Evolutionary conservation across 2,888 invertebrate species (phyloP).

Genomic region (Eupithecia exiguata): DNA sequence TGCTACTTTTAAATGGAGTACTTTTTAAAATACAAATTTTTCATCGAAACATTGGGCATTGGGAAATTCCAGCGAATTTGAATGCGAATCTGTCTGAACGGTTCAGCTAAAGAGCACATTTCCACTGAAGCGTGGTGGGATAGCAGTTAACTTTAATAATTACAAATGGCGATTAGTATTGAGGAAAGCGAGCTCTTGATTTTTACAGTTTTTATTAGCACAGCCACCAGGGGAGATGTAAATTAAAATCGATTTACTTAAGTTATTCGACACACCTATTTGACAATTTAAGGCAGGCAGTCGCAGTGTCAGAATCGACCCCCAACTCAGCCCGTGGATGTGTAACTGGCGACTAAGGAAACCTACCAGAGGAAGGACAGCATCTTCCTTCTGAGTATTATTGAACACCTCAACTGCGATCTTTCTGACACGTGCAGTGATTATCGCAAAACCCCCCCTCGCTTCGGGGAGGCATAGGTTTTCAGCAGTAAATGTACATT

Average conservation of each 20-base stretch:
- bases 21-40: slow-evolving; percentile 3
- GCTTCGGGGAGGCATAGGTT: background rate
- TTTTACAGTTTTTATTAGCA: background rate
- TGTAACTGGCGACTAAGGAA: background rate
- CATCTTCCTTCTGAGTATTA: background rate
- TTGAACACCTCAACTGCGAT: background rate
- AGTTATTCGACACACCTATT: background rate
- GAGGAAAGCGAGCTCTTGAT: background rate
- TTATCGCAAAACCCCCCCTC: background rate
- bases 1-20: slow-evolving; percentile 1
- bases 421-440: background rate
- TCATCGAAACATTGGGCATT: slow-evolving; percentile 5
- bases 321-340: background rate
- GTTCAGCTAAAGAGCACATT: background rate
- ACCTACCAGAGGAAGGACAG: no score
- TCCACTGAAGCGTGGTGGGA: background rate
- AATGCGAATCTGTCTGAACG: background rate
- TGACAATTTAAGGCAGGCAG: background rate
- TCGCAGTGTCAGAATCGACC: background rate
- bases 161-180: background rate
- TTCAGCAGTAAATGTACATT: background rate
- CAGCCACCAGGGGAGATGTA: background rate
- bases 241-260: background rate
- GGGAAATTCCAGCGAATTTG: background rate
- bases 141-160: background rate